Evolutionary conservation across 2,113 vertebrate species (phyloP), one percentile per base, ranked within the genome.

Genomic region (Phoxinus phoxinus): DNA sequence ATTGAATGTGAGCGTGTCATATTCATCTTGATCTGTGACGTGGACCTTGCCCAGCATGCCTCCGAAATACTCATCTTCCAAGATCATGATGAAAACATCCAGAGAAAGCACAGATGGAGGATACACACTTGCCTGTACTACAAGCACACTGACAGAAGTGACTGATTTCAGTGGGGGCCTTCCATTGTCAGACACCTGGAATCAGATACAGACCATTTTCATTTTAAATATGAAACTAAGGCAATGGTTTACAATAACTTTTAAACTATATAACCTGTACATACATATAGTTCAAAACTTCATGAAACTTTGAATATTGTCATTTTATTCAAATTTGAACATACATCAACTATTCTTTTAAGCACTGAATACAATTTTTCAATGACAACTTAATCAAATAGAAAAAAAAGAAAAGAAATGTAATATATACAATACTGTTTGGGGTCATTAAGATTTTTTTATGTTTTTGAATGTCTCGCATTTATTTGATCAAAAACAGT

Each of bases 11-110:
- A 97, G 86, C 0, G 95, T 96, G 86, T 97, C 96, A 65, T 96
- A 96, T 85, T 96, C 93, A 15, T 97, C 96, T 84, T 96, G 95
- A 89, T 97, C 96, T 0, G 96, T 97, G 7, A 96, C 96, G 0
- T 96, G 95, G 46, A 97, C 90, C 91, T 96, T 96, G 56, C 96
- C 96, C 71, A 97, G 95, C 87, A 95, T 95, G 1, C 96, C 96
- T 4, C 96, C 95, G 0, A 94, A 89, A 88, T 96, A 96, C 53
- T 95, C 96, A 73, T 96, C 95, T 79, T 94, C 95, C 58, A 92
- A 94, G 44, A 92, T 83, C n/a, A 94, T 94, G 80, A 97, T 95
- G 87, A 96, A 95, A 82, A 97, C 95, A 90, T 97, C 96, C 6
- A 96, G 91, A 0, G 96, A 95, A 65, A 95, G 88, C 80, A 96